These are phyloP conservation scores for Deilephila elpenor DNA, from an alignment of 2,888 invertebrate genomes.

Conservation along the genomic window DNA sequence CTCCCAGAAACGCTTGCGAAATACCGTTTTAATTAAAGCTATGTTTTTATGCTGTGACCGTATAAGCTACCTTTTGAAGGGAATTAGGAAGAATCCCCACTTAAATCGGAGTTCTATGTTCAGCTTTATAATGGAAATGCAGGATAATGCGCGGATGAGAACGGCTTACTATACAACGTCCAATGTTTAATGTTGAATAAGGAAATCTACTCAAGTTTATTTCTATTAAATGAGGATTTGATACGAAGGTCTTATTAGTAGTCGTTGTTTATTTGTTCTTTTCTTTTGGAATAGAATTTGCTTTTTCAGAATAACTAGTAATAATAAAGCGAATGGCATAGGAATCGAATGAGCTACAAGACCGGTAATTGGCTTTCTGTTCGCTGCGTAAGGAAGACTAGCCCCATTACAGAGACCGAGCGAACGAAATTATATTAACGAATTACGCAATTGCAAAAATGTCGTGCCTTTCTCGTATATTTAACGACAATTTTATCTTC, in stretches of 20 bases:
- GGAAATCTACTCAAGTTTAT: conserved; percentile 51
- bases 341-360: conserved; percentile 16
- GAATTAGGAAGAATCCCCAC: conserved; percentile 55
- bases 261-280: background rate
- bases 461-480: background rate
- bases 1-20: conserved; percentile 27
- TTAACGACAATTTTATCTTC: background rate
- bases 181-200: conserved; percentile 59
- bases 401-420: conserved; percentile 8
- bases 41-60: conserved; percentile 47
- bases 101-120: conserved; percentile 58
- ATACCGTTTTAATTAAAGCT: conserved; percentile 46
- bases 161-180: conserved; percentile 51
- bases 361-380: conserved; percentile 24
- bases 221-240: conserved; percentile 51
- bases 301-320: conserved; percentile 4
- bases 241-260: background rate
- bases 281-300: background rate
- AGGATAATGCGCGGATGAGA: conserved; percentile 61
- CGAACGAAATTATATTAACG: conserved; percentile 14
- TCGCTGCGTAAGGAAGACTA: conserved; percentile 3
- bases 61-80: conserved; percentile 56
- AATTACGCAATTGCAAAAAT: conserved; percentile 15
- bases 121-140: conserved; percentile 67
- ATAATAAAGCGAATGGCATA: background rate